These are phyloP conservation scores for Ennomos quercinarius DNA, from an alignment of 2,888 invertebrate species.

Conservation along the genomic window DNA sequence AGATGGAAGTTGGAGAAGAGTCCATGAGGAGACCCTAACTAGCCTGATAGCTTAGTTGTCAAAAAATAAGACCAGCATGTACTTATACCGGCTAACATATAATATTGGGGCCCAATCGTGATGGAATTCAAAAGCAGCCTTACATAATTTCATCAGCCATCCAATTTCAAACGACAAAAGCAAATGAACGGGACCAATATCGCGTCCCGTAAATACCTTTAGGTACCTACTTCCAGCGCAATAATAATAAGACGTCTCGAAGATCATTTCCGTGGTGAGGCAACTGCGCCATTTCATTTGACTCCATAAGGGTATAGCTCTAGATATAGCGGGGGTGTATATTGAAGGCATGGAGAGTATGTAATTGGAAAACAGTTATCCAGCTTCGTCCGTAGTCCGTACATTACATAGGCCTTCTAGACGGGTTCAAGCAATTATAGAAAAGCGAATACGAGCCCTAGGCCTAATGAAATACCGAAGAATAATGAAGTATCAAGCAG, in stretches of 20 bases:
- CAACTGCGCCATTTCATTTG: constrained; percentile 43
- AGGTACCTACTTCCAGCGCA: constrained; percentile 30
- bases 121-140: constrained; percentile 8
- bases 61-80: too few species aligned
- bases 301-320: constrained; percentile 30
- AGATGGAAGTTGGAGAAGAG: too few species aligned
- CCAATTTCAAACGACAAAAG: constrained; percentile 30
- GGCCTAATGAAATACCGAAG: too few species aligned
- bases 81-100: too few species aligned
- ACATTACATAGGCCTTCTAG: too few species aligned
- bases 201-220: constrained; percentile 28
- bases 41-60: too few species aligned
- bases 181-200: constrained; percentile 35
- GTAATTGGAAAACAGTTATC: constrained; percentile 15
- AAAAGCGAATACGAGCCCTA: too few species aligned
- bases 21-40: too few species aligned
- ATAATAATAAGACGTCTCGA: constrained; percentile 40
- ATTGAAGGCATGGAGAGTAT: constrained; percentile 10
- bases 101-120: background rate
- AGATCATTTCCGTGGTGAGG: constrained; percentile 40
- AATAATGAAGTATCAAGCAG: too few species aligned
- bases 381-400: background rate
- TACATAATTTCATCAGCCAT: background rate
- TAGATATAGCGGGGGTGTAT: constrained; percentile 28
- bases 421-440: too few species aligned